Percentiles rank a stretch among this genome's conserved stretches.
phyloP scores from a whole-genome alignment of 2,113 vertebrate species.

The Brienomyrus brachyistius region DNA sequence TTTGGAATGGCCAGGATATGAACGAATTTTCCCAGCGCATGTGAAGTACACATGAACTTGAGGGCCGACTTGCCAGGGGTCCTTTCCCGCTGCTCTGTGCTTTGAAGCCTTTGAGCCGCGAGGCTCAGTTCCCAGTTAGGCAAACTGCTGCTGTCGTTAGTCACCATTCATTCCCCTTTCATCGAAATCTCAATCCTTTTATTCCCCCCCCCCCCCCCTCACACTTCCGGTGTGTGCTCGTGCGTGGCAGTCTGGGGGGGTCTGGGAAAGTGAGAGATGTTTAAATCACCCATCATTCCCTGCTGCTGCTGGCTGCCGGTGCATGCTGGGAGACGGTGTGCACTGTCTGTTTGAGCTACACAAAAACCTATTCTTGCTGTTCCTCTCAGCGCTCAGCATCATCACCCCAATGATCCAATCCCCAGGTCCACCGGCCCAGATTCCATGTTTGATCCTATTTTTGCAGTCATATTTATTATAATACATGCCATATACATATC shows the following conservation, averaged over 20 bases:
- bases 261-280: background rate
- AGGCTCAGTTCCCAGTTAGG: background rate
- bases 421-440: background rate
- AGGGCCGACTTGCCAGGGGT: background rate
- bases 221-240: background rate
- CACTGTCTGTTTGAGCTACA: background rate
- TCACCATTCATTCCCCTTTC: background rate
- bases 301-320: background rate
- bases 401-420: background rate
- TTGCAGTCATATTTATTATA: background rate
- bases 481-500: background rate
- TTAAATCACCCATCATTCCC: background rate
- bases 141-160: background rate
- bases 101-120: background rate
- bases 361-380: background rate
- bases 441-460: background rate
- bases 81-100: background rate
- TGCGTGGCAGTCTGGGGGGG: background rate
- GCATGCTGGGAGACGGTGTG: background rate
- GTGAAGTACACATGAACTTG: background rate
- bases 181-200: background rate
- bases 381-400: background rate
- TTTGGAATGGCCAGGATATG: background rate
- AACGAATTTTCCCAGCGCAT: background rate
- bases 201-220: too few relatives aligned